Evolutionary conservation across 2,888 invertebrate genomes (phyloP), one percentile per base, ranked within the genome.

Genomic region (Zaprionus bogoriensis): DNA sequence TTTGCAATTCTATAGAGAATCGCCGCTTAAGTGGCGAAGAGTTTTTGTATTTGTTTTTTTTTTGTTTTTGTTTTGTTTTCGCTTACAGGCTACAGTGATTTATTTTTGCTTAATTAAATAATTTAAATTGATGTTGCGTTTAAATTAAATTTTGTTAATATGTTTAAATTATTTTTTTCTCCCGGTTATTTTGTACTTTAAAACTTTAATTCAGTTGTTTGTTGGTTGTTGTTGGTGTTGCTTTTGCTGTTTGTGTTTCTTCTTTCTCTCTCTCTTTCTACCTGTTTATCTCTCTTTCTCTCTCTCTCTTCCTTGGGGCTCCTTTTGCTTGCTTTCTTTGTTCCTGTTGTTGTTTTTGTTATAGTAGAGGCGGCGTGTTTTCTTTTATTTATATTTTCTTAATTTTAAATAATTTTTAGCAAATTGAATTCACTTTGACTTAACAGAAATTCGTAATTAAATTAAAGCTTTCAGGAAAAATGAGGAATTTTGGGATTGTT

Each of bases 171-270:
- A 65, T 61, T 71, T 74, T 88, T 83, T 88, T 67, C 84, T 80
- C 84, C 84, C 80, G 80, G 80, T 84, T 80, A 71, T 87, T 89
- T 89, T 89, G 89, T 89, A 89, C 89, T 89, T 89, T 89, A 80
- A 88, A 89, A 89, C 89, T 88, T 89, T 89, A 83, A 86, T 88
- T 89, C 86, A 88, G 88, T 88, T 88, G 86, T 87, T 88, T 87
- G 83, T 84, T 88, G 85, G 71, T 80, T 59, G 64, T 55, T 72
- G 60, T 46, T 77, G 63, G 45, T 75, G 76, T 65, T 75, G 65
- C 67, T 67, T 69, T 55, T 77, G 77, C 62, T 84, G 75, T 77
- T 77, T 67, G 59, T 76, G 50, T 66, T 60, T 45, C 32, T 67
- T 67, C 50, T 68, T 65, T 50, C 30, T 48, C 14, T 50, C 36